These are phyloP conservation scores for Alethe diademata DNA, from an alignment of 2,113 vertebrate species.

Conservation along the genomic window DNA sequence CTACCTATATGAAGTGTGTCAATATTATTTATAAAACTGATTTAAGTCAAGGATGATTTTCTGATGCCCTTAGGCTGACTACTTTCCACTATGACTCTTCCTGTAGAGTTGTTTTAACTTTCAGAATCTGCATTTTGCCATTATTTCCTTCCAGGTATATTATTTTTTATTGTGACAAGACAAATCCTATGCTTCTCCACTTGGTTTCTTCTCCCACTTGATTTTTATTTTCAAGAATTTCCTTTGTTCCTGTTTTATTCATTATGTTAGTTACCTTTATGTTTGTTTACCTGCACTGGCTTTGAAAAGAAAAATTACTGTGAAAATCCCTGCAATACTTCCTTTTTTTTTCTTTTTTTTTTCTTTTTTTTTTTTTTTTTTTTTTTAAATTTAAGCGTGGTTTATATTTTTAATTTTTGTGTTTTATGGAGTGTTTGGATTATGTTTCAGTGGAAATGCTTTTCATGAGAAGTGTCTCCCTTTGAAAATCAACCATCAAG, in stretches of 20 bases:
- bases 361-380: neutral
- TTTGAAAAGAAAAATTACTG: neutral
- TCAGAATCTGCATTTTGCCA: neutral
- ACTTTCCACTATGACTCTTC: neutral
- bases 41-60: neutral
- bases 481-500: slow-evolving; percentile 13
- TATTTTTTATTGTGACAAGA: neutral
- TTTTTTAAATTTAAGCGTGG: neutral
- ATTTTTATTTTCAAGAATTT: neutral
- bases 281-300: neutral
- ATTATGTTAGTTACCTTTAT: neutral
- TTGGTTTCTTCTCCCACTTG: neutral
- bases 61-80: neutral
- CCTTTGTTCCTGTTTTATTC: neutral
- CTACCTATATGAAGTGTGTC: neutral
- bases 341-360: neutral
- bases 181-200: neutral
- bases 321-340: neutral
- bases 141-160: neutral
- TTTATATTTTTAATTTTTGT: neutral
- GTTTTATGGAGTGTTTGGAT: neutral
- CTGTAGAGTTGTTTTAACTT: neutral
- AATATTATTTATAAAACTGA: neutral
- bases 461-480: neutral
- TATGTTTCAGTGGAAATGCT: neutral